Percentiles rank a stretch among this genome's conserved stretches.
Evolutionary conservation across 2,888 invertebrate genomes (phyloP).

Genomic region (Eucera pruinosa): DNA sequence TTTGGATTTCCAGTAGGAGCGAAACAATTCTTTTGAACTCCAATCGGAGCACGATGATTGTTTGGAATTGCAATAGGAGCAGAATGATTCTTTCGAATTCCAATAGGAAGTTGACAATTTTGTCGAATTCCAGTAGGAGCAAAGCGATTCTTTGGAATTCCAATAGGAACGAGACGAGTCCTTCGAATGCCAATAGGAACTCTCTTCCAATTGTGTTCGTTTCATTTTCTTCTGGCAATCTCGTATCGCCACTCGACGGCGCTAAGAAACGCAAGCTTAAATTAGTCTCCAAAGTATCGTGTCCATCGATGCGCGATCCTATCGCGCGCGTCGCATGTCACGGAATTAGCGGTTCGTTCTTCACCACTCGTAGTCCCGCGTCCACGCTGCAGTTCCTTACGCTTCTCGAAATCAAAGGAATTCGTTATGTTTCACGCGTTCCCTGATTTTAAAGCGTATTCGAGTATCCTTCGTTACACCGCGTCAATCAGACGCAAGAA

Average conservation of each 20-base stretch:
- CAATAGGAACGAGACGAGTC: no score
- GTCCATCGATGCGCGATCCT: no score
- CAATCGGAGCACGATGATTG: no score
- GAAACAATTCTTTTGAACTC: no score
- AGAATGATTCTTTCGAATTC: no score
- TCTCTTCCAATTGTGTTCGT: not conserved
- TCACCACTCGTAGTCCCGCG: not conserved
- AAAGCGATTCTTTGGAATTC: no score
- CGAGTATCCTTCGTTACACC: not conserved
- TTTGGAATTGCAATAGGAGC: no score
- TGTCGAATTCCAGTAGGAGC: no score
- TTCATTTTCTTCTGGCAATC: conserved; percentile 1
- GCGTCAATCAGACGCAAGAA: not conserved
- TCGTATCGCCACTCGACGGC: not conserved
- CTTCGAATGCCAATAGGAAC: no score
- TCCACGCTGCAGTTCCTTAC: not conserved
- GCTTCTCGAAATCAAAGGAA: not conserved
- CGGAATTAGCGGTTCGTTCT: conserved; percentile 3
- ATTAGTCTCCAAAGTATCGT: conserved; percentile 1
- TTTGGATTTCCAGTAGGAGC: no score
- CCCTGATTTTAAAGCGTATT: not conserved
- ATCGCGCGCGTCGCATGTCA: not conserved
- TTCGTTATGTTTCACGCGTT: no score
- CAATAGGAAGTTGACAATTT: no score
- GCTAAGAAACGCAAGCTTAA: not conserved